phyloP scores from a whole-genome alignment of 2,797 vertebrate genomes.

The Cossypha dichroa region DNA sequence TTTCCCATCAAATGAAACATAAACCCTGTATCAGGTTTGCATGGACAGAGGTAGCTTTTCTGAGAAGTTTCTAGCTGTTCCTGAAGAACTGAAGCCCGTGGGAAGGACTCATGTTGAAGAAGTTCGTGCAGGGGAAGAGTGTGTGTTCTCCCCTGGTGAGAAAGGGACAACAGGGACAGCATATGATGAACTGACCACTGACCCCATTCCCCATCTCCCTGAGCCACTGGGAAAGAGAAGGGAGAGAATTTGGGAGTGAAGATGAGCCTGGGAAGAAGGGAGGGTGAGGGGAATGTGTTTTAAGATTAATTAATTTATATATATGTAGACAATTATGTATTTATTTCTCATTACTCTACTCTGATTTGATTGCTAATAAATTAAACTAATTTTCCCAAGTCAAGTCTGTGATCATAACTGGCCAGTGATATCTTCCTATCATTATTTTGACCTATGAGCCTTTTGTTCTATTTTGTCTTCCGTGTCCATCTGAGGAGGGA shows the following conservation, averaged over 20 bases:
- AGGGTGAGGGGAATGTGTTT: neutral
- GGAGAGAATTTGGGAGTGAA: neutral
- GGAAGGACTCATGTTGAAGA: neutral
- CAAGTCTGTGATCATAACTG: neutral
- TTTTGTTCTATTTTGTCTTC: neutral
- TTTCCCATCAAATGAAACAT: neutral
- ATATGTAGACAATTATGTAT: neutral
- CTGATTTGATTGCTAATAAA: neutral
- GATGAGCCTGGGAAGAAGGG: neutral
- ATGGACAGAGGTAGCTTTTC: neutral
- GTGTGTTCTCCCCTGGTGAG: neutral
- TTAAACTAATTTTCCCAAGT: neutral
- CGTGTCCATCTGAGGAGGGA: neutral
- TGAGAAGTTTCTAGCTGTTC: neutral
- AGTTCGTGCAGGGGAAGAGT: neutral
- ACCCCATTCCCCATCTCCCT: no score
- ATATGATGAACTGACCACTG: neutral
- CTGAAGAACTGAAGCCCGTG: neutral
- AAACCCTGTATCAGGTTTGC: neutral
- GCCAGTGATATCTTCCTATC: rapidly evolving
- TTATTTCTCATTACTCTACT: neutral
- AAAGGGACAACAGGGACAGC: neutral
- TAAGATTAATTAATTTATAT: neutral
- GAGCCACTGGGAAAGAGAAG: neutral
- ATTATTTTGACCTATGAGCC: neutral